Base-by-base conservation (phyloP, 1,140 invertebrate genomes). In the Diorhabda elongata region DNA sequence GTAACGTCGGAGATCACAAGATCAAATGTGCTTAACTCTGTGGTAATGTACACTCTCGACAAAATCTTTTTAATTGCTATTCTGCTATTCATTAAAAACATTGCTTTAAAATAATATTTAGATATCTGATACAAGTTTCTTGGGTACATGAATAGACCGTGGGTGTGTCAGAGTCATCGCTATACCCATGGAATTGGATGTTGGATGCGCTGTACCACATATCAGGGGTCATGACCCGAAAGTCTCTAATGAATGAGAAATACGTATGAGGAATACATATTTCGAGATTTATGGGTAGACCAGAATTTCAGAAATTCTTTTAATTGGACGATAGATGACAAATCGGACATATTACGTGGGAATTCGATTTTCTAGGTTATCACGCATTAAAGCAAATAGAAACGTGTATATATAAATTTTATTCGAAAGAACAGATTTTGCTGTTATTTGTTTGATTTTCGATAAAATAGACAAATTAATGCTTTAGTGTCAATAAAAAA, bases 211-310 rank as follows among this genome's bases (percentile, higher is more conserved):
- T n/a, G 47, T 52, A 52, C 47, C 47, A 52, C 47, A 52, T 52
- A 63, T 63, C 61, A 43, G 26, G 61, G 61, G 44, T 63, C 61
- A 63, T 63, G 61, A 63, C 61, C 61, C 61, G 7, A 3, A 26
- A 43, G 11, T 63, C 43, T 43, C 43, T 44, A n/a, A 63, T 63
- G 61, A 45, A 43, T 42, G 11, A 63, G 43, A 63, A 26, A 43
- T 44, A 43, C 26, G 9, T 42, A 26, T 42, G 47, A 52, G 47
- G 47, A 52, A 52, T 57, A 65, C 2, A 65, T 26, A 58, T 56
- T 26, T 42, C 56, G 64, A 9, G 43, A 47, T 65, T 42, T 57
- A 9, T 41, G 26, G 9, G 2, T 52, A 43, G n/a, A 5, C 9
- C 41, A 56, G 45, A 26, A 41, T 42, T 65, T 47, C 7, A 65